These are phyloP conservation scores for Idaea dimidiata DNA, from an alignment of 2,888 invertebrate genomes.

Conservation along the genomic window DNA sequence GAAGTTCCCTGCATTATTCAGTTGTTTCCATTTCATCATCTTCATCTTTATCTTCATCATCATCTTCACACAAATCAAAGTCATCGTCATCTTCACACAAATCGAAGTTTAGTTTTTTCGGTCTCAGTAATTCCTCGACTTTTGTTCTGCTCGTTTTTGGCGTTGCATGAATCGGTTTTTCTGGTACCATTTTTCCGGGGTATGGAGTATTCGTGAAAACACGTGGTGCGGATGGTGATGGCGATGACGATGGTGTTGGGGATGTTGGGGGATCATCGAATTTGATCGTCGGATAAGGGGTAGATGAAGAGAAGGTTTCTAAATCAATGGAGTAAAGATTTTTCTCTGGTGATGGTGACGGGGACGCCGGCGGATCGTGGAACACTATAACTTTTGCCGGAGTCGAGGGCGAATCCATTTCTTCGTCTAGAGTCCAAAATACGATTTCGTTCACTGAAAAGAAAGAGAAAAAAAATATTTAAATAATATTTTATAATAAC, in stretches of 20 bases:
- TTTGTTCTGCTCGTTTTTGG: conserved; percentile 27
- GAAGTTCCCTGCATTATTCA: neutral
- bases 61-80: conserved; percentile 36
- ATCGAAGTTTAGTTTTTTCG: conserved; percentile 35
- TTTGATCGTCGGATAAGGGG: too few species aligned
- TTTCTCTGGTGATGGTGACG: too few species aligned
- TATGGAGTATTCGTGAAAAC: conserved; percentile 22
- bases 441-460: conserved; percentile 20
- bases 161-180: conserved; percentile 21
- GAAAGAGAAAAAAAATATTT: conserved; percentile 7
- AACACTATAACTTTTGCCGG: too few species aligned
- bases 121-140: conserved; percentile 24
- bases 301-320: too few species aligned
- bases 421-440: conserved; percentile 6
- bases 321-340: too few species aligned
- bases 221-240: conserved; percentile 3
- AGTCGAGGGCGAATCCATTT: conserved; percentile 11
- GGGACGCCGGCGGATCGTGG: neutral
- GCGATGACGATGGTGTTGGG: conserved; percentile 5
- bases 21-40: neutral
- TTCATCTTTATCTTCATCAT: too few species aligned
- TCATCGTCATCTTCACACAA: conserved; percentile 32
- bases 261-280: too few species aligned
- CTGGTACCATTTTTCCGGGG: conserved; percentile 13
- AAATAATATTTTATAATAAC: too few species aligned